These are phyloP conservation scores for Butorides virescens DNA, from an alignment of 2,113 vertebrate genomes.

Conservation along the genomic window DNA sequence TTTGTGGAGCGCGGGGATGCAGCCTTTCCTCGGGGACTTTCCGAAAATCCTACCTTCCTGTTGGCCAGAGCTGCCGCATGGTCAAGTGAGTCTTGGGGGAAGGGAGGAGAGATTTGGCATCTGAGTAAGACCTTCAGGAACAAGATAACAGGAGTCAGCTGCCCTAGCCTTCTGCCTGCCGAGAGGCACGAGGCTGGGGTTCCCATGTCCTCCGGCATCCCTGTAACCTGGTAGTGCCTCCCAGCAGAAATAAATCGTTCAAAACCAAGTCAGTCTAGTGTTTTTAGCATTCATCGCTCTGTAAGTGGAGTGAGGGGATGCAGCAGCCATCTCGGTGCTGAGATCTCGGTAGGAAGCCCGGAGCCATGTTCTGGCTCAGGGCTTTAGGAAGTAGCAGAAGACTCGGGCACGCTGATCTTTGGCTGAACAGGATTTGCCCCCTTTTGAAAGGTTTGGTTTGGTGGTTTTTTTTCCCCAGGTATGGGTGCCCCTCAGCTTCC, in stretches of 20 bases:
- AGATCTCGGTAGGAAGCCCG: neutral
- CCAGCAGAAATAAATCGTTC: neutral
- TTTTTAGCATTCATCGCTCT: neutral
- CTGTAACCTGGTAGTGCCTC: neutral
- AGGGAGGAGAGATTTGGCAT: neutral
- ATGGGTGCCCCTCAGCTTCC: neutral
- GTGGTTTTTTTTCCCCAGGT: neutral
- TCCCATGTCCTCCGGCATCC: neutral
- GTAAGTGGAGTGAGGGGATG: neutral
- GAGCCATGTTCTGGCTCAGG: neutral
- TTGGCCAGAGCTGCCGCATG: neutral
- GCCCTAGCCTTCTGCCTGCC: neutral
- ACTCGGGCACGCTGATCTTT: neutral
- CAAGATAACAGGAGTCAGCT: neutral
- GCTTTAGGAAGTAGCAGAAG: neutral
- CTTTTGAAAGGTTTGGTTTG: neutral
- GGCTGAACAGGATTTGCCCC: neutral
- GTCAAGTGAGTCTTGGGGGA: neutral
- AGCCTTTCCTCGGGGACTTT: neutral
- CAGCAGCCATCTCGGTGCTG: neutral
- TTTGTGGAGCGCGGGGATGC: neutral
- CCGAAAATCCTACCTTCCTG: neutral
- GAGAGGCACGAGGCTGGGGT: neutral
- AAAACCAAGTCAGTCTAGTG: neutral
- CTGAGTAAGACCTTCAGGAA: neutral